These are phyloP conservation scores for Heliconius ismenius DNA, from an alignment of 2,888 invertebrate genomes.

Conservation along the genomic window DNA sequence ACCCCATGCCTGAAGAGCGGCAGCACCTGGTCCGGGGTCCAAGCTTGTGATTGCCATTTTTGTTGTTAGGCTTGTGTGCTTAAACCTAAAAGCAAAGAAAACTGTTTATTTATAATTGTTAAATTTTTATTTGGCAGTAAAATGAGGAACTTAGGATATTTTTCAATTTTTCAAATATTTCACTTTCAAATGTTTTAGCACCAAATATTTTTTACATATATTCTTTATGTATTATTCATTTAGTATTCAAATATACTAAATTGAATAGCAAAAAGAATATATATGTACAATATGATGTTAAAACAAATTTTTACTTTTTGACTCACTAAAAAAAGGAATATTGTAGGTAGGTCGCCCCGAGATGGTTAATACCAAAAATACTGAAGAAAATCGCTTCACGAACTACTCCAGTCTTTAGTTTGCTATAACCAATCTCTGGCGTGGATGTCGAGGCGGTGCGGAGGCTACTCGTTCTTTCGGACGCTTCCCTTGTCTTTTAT, in stretches of 20 bases:
- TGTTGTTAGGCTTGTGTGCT: constrained; percentile 37
- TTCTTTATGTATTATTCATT: constrained; percentile 6
- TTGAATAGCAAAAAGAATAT: constrained; percentile 17
- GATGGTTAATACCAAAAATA: constrained; percentile 76
- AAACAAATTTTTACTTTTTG: constrained; percentile 39
- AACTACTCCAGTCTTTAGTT: constrained; percentile 81
- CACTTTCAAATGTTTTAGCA: constrained; percentile 34
- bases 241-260: constrained; percentile 17
- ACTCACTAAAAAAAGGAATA: constrained; percentile 58
- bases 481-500: constrained; percentile 62
- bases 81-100: constrained; percentile 34
- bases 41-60: constrained; percentile 70
- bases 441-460: constrained; percentile 68
- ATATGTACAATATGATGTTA: constrained; percentile 27
- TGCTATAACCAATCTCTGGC: constrained; percentile 73
- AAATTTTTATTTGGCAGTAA: neutral
- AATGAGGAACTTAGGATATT: neutral
- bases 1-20: constrained; percentile 77
- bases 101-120: neutral
- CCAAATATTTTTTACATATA: constrained; percentile 16
- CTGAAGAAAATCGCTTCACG: constrained; percentile 81
- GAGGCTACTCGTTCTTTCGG: constrained; percentile 70
- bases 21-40: constrained; percentile 74
- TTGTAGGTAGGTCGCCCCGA: constrained; percentile 61
- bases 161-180: neutral